Evolutionary conservation across 2,888 invertebrate species (phyloP).

Genomic region (Tipula vernalis): DNA sequence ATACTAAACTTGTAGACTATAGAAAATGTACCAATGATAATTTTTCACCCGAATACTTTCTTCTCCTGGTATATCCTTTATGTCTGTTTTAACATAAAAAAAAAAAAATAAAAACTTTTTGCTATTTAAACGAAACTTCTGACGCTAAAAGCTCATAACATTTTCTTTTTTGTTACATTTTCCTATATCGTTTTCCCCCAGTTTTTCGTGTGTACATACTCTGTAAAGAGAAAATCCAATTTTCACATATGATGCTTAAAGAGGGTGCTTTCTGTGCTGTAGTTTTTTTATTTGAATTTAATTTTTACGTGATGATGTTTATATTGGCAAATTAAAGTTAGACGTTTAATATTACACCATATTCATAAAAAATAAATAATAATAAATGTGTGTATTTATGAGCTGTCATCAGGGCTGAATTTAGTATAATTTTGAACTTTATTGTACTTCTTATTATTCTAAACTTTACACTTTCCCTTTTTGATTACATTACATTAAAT

Average conservation of each 20-base stretch:
- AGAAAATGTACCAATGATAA: background rate
- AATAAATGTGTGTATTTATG: background rate
- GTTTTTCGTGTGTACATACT: background rate
- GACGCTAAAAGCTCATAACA: constrained; percentile 4
- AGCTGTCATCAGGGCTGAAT: background rate
- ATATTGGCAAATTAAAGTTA: background rate
- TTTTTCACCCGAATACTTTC: background rate
- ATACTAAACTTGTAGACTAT: background rate
- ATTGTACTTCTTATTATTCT: background rate
- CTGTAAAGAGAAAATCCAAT: background rate
- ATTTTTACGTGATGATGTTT: constrained; percentile 4
- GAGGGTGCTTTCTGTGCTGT: background rate
- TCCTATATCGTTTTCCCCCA: background rate
- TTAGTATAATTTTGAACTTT: background rate
- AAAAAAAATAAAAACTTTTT: background rate
- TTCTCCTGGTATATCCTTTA: background rate
- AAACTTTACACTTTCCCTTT: background rate
- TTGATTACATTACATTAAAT: background rate
- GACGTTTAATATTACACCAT: background rate
- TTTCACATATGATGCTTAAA: background rate
- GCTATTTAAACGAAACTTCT: background rate
- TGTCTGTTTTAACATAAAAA: background rate
- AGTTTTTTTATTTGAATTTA: background rate
- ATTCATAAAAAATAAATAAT: background rate
- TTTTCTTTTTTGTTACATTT: background rate